Evolutionary conservation across 2,113 vertebrate species (phyloP).

Genomic region (Myiopsitta monachus): DNA sequence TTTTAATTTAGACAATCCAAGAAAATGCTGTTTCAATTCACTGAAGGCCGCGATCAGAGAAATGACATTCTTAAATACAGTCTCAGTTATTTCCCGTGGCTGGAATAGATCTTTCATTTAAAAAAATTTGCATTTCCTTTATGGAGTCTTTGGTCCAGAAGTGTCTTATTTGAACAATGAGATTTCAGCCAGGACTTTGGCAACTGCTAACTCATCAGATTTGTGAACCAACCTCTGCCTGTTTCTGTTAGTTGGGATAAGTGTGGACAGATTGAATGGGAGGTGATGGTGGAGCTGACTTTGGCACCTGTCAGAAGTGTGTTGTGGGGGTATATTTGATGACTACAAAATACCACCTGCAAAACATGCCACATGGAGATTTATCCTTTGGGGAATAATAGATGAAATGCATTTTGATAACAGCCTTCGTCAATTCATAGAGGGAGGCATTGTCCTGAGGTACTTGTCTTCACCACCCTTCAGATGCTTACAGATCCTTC

Average conservation of each 20-base stretch:
- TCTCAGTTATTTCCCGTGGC: not conserved
- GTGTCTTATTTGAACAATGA: not conserved
- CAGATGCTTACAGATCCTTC: not conserved
- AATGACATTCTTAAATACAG: not conserved
- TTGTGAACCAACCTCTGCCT: not conserved
- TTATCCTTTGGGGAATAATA: not conserved
- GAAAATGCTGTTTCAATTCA: not conserved
- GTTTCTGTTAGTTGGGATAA: not conserved
- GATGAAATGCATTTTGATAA: not conserved
- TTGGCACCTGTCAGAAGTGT: not conserved
- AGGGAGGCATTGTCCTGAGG: not conserved
- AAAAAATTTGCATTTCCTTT: not conserved
- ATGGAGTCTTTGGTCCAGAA: not conserved
- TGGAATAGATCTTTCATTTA: not conserved
- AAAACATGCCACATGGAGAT: not conserved
- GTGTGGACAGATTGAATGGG: not conserved
- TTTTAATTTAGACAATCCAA: not conserved
- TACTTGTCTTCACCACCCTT: fast-evolving
- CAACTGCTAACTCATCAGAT: not conserved
- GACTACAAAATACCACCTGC: not conserved
- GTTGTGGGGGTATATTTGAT: not conserved
- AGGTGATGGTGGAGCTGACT: not conserved
- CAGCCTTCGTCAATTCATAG: fast-evolving
- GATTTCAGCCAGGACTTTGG: not conserved
- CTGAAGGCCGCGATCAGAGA: not conserved